Evolutionary conservation across 2,888 invertebrate species (phyloP), one percentile per base, ranked within the genome.

Genomic region (Ernsta delagoae): DNA sequence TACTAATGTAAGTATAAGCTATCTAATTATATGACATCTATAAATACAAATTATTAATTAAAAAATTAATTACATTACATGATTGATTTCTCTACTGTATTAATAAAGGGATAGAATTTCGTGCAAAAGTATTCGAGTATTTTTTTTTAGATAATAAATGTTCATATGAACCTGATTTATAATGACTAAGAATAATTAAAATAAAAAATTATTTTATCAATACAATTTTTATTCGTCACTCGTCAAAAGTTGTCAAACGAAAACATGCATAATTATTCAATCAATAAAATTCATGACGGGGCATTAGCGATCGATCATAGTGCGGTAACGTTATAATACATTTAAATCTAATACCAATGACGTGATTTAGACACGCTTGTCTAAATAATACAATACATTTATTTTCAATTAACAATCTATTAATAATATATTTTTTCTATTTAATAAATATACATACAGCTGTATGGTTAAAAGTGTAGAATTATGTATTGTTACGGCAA

Each of bases 371-470:
- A 6, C n/a, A 43, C 16, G 66, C 43, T 60, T 66, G 66, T 66
- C 66, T 45, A 60, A 66, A 66, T 66, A 53, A 66, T 39, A 59
- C 65, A 53, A 66, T 39, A 59, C 65, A 66, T 66, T 66, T 60
- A 66, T 66, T 60, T 60, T 54, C 1, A 36, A 60, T 54, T 60
- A n/a, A 7, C 4, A 60, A 45, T 48, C n/a, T 12, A 12, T 48
- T 48, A 48, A 48, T 12, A 48, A 39, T 9, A 43, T n/a, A n/a
- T n/a, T n/a, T 41, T 8, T 54, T 54, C 8, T 43, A 8, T 43
- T 43, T 24, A 39, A 39, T 39, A 39, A 39, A 39, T 7, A 5
- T 39, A 39, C 5, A 5, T 24, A 24, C 24, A 24, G 24, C 24
- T 24, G 24, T 24, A 24, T 24, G 24, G 24, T 24, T 24, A 24